Percentiles rank a stretch among this genome's conserved stretches.
Evolutionary conservation across 2,797 vertebrate species (phyloP).

Genomic region (Acrossocheilus wenchowensis): DNA sequence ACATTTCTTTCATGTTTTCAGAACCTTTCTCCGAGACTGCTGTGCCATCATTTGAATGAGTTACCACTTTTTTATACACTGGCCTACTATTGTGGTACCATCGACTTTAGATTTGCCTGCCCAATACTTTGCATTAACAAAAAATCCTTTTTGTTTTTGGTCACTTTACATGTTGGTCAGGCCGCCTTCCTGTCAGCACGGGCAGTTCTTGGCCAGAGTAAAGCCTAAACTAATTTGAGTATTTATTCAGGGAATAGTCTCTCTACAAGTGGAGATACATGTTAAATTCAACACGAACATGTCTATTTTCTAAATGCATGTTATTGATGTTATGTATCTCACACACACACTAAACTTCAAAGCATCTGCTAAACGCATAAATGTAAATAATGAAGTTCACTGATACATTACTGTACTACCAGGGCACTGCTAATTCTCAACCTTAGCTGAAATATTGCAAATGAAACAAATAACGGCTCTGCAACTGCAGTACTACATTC

Average conservation of each 20-base stretch:
- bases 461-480: background rate
- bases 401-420: background rate
- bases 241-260: background rate
- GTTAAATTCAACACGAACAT: background rate
- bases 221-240: background rate
- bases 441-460: background rate
- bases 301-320: background rate
- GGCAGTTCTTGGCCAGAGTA: background rate
- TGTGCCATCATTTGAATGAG: background rate
- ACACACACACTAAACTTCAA: background rate
- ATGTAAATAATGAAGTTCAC: background rate
- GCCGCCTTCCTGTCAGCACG: background rate
- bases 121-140: constrained; percentile 4
- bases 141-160: background rate
- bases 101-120: background rate
- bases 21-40: background rate
- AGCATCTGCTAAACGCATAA: background rate
- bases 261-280: background rate
- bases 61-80: constrained; percentile 7
- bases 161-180: constrained; percentile 16
- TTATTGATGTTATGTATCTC: background rate
- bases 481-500: background rate
- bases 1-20: background rate
- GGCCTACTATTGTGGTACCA: background rate
- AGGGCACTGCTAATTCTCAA: background rate